These are phyloP conservation scores for Mugil cephalus DNA, from an alignment of 2,113 vertebrate genomes.

Conservation along the genomic window DNA sequence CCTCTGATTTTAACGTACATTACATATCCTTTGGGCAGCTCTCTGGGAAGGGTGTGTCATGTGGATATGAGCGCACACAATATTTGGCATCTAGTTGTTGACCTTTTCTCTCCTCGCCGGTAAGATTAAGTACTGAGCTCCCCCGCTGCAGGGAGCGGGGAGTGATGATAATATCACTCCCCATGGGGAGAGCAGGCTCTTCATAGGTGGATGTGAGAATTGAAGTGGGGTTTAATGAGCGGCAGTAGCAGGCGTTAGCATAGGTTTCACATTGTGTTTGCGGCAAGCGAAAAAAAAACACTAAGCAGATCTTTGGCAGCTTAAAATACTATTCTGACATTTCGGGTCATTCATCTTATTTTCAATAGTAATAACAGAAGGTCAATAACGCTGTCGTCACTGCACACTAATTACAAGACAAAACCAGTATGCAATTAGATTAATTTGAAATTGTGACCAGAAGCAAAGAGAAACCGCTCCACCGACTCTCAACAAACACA, in stretches of 20 bases:
- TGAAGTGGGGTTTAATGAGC: constrained; percentile 45
- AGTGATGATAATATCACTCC: constrained; percentile 33
- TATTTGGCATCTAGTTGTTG: constrained; percentile 11
- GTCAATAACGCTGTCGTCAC: neutral
- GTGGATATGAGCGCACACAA: constrained; percentile 1
- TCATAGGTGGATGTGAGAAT: constrained; percentile 33
- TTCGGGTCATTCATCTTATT: neutral
- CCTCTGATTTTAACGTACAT: neutral
- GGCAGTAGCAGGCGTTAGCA: constrained; percentile 5
- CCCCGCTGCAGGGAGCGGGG: constrained; percentile 11
- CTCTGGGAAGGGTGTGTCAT: neutral
- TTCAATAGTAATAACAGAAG: neutral
- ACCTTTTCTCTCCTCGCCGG: constrained; percentile 18
- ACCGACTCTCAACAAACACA: neutral
- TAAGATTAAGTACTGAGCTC: constrained; percentile 11
- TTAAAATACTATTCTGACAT: neutral
- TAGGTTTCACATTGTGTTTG: constrained; percentile 15
- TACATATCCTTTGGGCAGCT: neutral
- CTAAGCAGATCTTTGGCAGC: neutral
- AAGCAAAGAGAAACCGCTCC: neutral
- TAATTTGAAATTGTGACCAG: neutral
- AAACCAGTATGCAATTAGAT: neutral
- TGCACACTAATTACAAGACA: neutral
- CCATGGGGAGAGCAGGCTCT: constrained; percentile 1
- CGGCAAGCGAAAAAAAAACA: constrained; percentile 2